Base-by-base conservation (phyloP, 2,797 vertebrate genomes). In the Hapalemur alaotrensis region DNA sequence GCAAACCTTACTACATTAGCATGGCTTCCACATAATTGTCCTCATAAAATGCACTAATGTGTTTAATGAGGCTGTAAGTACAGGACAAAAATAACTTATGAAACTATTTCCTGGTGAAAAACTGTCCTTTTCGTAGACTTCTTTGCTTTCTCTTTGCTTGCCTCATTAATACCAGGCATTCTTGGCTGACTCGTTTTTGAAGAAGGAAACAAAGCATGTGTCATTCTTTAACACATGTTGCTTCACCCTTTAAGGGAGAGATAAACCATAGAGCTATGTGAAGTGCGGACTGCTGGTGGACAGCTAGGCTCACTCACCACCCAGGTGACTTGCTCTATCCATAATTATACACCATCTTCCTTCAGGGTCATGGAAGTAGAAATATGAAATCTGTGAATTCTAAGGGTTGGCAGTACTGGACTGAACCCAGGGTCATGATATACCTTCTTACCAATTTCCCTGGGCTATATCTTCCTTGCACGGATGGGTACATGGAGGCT, bases 21-120 rank as follows among this genome's bases (percentile, higher is more conserved):
- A 7, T 52, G 0, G 1, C 78, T 85, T 50, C 4, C 3, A 30
- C 88, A 59, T 91, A 61, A 92, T 93, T 91, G 95, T 93, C 79
- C 65, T 89, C 63, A 59, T 85, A 92, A 97, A 95, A 54, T 0
- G 48, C 92, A 70, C 89, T 38, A 89, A 91, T 89, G 79, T 79
- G 61, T 67, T 89, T 95, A 89, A 96, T 82, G 91, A 97, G 91
- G 78, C 93, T 93, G 80, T 97, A 90, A 96, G 93, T 95, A 90
- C 32, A 50, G 79, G 48, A 72, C 25, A 30, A 91, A 95, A 93
- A 89, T 97, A 94, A 94, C 94, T 80, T 76, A 87, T 70, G 80
- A 90, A 94, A 85, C 72, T 35, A 4, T 89, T 78, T 97, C 81
- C 91, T 93, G 78, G 54, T 84, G 54, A 85, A 84, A 85, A 94